Conservation (phyloP, 2,888 invertebrate species). For the Ennomos erosarius region DNA sequence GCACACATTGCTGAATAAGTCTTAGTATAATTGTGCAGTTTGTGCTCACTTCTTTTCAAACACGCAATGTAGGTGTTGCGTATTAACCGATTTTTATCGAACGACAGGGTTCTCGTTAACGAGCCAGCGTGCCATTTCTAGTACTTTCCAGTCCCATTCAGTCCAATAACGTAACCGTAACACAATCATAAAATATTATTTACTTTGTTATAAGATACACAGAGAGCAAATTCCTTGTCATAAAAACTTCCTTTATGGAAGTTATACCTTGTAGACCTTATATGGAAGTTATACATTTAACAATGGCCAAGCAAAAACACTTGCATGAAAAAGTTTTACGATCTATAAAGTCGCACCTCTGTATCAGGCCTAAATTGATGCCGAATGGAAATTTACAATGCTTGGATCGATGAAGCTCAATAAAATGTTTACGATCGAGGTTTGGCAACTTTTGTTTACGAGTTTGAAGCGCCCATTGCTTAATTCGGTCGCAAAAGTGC, state of each 20-base stretch:
- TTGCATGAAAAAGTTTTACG: slow-evolving; percentile 26
- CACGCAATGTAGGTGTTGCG: no score
- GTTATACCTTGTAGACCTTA: no score
- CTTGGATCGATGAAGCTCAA: slow-evolving; percentile 52
- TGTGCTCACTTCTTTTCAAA: no score
- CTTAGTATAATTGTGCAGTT: no score
- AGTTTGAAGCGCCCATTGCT: slow-evolving; percentile 41
- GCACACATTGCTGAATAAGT: no score
- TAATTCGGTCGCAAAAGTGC: slow-evolving; percentile 41
- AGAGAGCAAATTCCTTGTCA: not conserved
- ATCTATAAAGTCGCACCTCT: slow-evolving; percentile 45
- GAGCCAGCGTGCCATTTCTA: no score
- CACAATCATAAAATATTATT: no score
- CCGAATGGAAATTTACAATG: slow-evolving; percentile 60
- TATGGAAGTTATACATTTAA: slow-evolving; percentile 9
- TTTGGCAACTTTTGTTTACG: slow-evolving; percentile 58
- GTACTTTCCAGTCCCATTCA: no score
- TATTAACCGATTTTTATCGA: no score
- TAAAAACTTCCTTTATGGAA: slow-evolving; percentile 16
- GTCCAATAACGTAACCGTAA: no score
- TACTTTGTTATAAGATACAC: not conserved
- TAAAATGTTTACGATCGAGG: slow-evolving; percentile 69
- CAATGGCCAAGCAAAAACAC: not conserved
- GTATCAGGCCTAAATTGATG: slow-evolving; percentile 51
- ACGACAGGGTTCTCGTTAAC: no score